Percentiles rank a stretch among this genome's conserved stretches.
These are phyloP conservation scores for rabbit (Oryctolagus cuniculus) DNA, from an alignment of 2,113 vertebrate genomes.

Conservation along the genomic window mOryCun1.1 NC_091435.1:6782501-6783000, in stretches of 20 bases:
- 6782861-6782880: background rate
- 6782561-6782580: background rate
- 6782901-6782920: background rate
- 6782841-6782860: background rate
- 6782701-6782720: background rate
- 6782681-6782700: background rate
- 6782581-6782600: background rate
- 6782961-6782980: background rate
- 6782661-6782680: background rate
- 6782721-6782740: background rate
- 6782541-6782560: background rate
- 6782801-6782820: background rate
- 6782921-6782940: background rate
- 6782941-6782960: background rate
- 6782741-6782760: background rate
- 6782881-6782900: background rate
- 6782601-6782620: background rate
- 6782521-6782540: background rate
- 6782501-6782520: background rate
- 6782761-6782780: background rate
- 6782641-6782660: background rate
- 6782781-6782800: background rate
- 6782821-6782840: background rate
- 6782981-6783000: background rate
- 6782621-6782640: conserved; percentile 1